These are phyloP conservation scores for Hemaris fuciformis DNA, from an alignment of 2,888 invertebrate genomes.

Conservation along the genomic window DNA sequence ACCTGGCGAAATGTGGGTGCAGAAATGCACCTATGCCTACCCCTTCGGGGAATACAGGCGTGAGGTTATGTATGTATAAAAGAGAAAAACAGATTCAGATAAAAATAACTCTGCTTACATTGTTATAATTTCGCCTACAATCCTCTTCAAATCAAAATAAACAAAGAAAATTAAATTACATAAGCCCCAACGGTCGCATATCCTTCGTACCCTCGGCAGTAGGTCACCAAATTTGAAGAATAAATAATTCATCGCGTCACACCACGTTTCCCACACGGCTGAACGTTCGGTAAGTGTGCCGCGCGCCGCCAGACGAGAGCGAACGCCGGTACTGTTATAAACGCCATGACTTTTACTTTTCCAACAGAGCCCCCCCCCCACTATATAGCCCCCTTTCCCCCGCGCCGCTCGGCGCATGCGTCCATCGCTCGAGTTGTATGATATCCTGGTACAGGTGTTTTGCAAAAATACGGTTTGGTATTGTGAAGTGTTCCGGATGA, in stretches of 20 bases:
- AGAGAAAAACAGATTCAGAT: no score
- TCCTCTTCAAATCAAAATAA: no score
- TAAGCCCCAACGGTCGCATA: not conserved
- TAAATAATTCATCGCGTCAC: constrained; percentile 3
- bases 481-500: no score
- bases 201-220: not conserved
- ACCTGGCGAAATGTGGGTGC: no score
- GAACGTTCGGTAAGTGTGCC: constrained; percentile 41
- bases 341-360: constrained; percentile 71
- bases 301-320: constrained; percentile 62
- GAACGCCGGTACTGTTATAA: constrained; percentile 69
- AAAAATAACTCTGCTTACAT: no score
- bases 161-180: no score
- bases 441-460: not conserved
- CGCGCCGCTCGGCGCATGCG: constrained; percentile 24
- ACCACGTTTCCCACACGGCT: not conserved
- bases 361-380: constrained; percentile 34
- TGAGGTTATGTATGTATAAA: no score
- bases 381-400: constrained; percentile 4
- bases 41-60: no score
- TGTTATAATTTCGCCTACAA: no score
- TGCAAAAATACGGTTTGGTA: not conserved
- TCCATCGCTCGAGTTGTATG: not conserved
- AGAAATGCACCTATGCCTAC: no score
- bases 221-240: not conserved